Conservation (phyloP, 2,888 invertebrate genomes). For the Erpobdella octoculata region DNA sequence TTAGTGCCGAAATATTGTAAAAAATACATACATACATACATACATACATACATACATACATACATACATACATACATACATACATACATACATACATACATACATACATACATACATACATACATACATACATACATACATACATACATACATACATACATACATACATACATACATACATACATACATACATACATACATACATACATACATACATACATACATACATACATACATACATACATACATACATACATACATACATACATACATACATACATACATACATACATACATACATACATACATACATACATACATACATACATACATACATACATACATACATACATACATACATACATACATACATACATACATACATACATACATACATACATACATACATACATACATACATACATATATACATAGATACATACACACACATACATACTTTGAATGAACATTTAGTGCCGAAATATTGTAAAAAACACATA, state of each 20-base stretch:
- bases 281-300: not conserved
- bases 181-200: conserved; percentile 5
- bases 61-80: conserved; percentile 5
- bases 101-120: not conserved
- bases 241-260: conserved; percentile 13
- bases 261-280: conserved; percentile 11
- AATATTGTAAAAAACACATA: too few species aligned
- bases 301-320: conserved; percentile 17
- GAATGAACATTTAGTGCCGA: too few species aligned
- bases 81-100: conserved; percentile 1
- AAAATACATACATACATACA: conserved; percentile 23
- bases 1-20: too few species aligned
- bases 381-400: not conserved
- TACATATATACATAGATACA: too few species aligned
- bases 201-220: conserved; percentile 6
- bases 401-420: not conserved
- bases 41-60: conserved; percentile 20
- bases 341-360: conserved; percentile 3
- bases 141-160: conserved; percentile 22
- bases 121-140: conserved; percentile 21
- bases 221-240: conserved; percentile 14
- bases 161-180: conserved; percentile 14
- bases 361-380: not conserved
- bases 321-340: conserved; percentile 11
- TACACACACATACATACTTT: too few species aligned